These are phyloP conservation scores for Rattus norvegicus DNA, from an alignment of 2,113 vertebrate species.

Conservation along the genomic window DNA sequence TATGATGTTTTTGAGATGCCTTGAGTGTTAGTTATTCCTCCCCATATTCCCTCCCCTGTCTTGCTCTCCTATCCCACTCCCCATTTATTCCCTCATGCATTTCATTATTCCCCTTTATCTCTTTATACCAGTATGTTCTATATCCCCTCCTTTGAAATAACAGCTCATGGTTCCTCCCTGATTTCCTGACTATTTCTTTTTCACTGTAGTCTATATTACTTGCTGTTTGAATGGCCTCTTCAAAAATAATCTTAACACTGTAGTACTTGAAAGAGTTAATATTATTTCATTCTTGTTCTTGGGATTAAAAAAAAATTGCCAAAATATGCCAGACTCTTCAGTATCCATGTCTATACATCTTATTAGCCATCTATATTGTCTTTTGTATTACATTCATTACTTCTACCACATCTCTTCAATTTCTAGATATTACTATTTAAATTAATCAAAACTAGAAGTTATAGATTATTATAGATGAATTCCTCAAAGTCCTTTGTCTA, in stretches of 20 bases:
- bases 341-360: neutral
- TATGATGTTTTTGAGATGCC: neutral
- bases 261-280: neutral
- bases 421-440: slow-evolving; percentile 41
- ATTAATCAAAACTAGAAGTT: neutral
- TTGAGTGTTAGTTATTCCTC: neutral
- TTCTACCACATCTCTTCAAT: slow-evolving; percentile 1
- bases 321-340: neutral
- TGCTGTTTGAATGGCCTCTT: neutral
- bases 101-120: neutral
- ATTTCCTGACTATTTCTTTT: neutral
- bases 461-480: neutral
- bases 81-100: neutral
- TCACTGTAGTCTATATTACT: neutral
- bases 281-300: neutral
- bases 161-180: neutral
- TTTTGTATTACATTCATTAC: slow-evolving; percentile 5
- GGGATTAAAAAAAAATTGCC: slow-evolving; percentile 40
- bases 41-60: neutral
- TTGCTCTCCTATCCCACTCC: neutral
- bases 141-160: neutral
- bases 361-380: neutral
- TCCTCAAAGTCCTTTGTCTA: neutral
- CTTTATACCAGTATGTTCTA: neutral
- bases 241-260: slow-evolving; percentile 51